Evolutionary conservation across 2,113 vertebrate genomes (phyloP).

Genomic region (Corvus cornix): DNA sequence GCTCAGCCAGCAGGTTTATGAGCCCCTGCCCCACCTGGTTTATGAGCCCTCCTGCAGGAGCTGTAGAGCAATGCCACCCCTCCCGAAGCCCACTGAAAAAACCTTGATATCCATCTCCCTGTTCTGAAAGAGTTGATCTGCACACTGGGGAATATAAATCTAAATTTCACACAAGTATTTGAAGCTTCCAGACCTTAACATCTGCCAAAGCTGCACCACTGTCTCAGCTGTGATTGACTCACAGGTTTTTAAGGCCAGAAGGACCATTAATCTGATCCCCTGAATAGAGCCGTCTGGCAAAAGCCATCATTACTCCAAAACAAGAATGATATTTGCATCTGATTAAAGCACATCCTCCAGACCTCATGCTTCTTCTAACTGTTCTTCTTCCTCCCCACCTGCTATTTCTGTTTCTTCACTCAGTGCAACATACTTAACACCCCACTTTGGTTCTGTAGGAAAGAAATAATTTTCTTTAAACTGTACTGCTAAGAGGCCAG

Average conservation of each 20-base stretch:
- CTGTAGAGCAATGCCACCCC: accelerated
- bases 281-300: neutral
- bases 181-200: neutral
- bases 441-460: neutral
- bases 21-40: neutral
- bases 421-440: neutral
- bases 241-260: neutral
- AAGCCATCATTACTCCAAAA: neutral
- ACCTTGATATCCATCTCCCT: neutral
- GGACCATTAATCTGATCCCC: neutral
- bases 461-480: neutral
- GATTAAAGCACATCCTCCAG: neutral
- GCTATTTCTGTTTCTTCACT: neutral
- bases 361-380: neutral
- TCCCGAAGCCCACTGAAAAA: neutral
- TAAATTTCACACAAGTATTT: neutral
- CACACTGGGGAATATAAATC: neutral
- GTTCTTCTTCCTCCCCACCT: neutral
- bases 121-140: neutral
- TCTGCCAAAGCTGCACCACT: neutral
- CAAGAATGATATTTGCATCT: neutral
- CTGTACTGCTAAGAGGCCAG: neutral
- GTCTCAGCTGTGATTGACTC: neutral
- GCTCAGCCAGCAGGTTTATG: neutral
- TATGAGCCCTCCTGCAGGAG: neutral